A percentile compares a stretch with the other conserved stretches of the same genome.
phyloP scores from a whole-genome alignment of 2,888 invertebrate species.

The Synergus itoensis region DNA sequence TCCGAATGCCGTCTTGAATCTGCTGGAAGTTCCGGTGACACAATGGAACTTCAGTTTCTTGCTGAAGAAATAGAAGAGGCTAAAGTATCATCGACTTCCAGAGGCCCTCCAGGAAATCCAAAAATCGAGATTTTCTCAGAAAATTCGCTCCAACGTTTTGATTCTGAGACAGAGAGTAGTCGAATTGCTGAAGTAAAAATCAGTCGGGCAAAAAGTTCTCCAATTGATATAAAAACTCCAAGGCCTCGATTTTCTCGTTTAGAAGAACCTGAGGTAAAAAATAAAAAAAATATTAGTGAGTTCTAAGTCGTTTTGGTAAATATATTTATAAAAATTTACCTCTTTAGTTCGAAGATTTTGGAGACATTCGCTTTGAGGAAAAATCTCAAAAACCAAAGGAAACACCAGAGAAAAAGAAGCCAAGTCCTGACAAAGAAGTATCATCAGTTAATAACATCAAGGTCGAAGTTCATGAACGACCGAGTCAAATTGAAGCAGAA shows the following conservation, averaged over 20 bases:
- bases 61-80: not conserved
- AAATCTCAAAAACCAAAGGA: not conserved
- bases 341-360: not conserved
- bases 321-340: not conserved
- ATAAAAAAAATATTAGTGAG: not conserved
- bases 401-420: not conserved
- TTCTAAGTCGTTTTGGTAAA: too few relatives aligned
- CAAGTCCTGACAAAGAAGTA: not conserved
- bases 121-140: slow-evolving; percentile 39
- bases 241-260: not conserved
- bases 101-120: not conserved
- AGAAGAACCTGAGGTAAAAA: slow-evolving; percentile 13
- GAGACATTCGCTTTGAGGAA: not conserved
- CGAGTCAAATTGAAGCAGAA: slow-evolving; percentile 9
- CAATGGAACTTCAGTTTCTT: slow-evolving; percentile 29
- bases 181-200: not conserved
- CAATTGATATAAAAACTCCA: slow-evolving; percentile 18
- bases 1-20: slow-evolving; percentile 56
- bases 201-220: slow-evolving; percentile 13
- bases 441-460: slow-evolving; percentile 20
- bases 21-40: slow-evolving; percentile 47
- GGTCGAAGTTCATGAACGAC: slow-evolving; percentile 16
- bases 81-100: not conserved
- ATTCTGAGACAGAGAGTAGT: slow-evolving; percentile 42
- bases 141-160: slow-evolving; percentile 45